These are phyloP conservation scores for Ceramica pisi DNA, from an alignment of 2,888 invertebrate species.

Conservation along the genomic window DNA sequence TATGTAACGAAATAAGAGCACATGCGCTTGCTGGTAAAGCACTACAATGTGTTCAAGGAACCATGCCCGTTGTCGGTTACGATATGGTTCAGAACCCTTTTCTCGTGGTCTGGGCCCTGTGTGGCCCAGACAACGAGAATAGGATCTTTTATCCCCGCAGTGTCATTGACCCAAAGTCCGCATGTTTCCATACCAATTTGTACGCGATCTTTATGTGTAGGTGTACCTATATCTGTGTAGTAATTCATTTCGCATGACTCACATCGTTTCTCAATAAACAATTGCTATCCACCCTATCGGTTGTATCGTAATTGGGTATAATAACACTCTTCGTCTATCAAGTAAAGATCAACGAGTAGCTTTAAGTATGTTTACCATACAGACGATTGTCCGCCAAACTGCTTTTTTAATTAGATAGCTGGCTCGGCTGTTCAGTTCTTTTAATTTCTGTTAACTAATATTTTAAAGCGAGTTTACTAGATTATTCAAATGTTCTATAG, in stretches of 20 bases:
- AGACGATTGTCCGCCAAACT: neutral
- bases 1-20: slow-evolving; percentile 62
- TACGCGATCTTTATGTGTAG: slow-evolving; percentile 7
- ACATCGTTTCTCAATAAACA: slow-evolving; percentile 40
- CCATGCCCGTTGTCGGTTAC: slow-evolving; percentile 71
- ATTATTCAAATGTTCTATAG: slow-evolving; percentile 1
- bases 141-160: slow-evolving; percentile 53
- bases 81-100: slow-evolving; percentile 59
- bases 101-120: slow-evolving; percentile 51
- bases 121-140: no score
- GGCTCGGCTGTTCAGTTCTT: neutral
- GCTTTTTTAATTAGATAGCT: neutral
- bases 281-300: slow-evolving; percentile 20
- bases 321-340: neutral
- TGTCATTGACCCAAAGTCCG: slow-evolving; percentile 64
- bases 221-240: slow-evolving; percentile 4
- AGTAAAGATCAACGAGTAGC: no score
- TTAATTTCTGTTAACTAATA: neutral
- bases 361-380: neutral
- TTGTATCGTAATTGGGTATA: neutral
- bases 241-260: slow-evolving; percentile 38
- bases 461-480: neutral
- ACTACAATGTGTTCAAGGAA: slow-evolving; percentile 78
- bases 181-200: slow-evolving; percentile 38
- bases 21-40: slow-evolving; percentile 66